Evolutionary conservation across 2,113 vertebrate species (phyloP).

Genomic region (Trichechus manatus): DNA sequence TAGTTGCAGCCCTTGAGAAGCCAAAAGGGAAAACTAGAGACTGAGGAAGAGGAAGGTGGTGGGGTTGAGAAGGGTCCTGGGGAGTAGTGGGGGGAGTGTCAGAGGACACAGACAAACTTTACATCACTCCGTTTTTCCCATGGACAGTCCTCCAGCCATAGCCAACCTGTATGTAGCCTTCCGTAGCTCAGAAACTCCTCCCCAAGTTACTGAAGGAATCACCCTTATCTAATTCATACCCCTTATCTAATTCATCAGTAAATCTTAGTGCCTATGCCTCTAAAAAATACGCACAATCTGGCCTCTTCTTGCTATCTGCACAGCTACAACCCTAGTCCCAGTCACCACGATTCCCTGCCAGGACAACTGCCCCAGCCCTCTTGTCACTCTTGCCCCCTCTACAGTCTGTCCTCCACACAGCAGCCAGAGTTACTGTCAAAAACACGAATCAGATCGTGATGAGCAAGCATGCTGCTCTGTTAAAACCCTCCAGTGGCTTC

Average conservation of each 20-base stretch:
- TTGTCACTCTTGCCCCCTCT: background rate
- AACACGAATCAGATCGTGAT: background rate
- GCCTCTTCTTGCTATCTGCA: background rate
- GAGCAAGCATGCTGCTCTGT: background rate
- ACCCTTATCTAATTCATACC: background rate
- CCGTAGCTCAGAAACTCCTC: background rate
- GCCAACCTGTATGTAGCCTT: background rate
- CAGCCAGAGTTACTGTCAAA: background rate
- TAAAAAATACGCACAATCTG: background rate
- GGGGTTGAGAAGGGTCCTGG: background rate
- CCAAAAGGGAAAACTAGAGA: background rate
- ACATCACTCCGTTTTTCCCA: background rate
- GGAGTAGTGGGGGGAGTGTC: rapidly evolving
- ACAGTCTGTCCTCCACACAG: background rate
- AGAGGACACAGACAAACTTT: background rate
- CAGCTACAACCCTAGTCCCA: background rate
- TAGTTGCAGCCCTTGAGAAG: background rate
- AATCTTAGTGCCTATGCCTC: background rate
- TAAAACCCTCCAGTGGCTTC: background rate
- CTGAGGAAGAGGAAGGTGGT: background rate
- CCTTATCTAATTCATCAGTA: background rate
- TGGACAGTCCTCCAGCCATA: background rate
- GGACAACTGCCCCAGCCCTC: background rate
- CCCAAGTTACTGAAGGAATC: background rate
- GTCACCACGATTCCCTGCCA: background rate